These are phyloP conservation scores for Gryllus longicercus DNA, from an alignment of 2,888 invertebrate species.

Conservation along the genomic window DNA sequence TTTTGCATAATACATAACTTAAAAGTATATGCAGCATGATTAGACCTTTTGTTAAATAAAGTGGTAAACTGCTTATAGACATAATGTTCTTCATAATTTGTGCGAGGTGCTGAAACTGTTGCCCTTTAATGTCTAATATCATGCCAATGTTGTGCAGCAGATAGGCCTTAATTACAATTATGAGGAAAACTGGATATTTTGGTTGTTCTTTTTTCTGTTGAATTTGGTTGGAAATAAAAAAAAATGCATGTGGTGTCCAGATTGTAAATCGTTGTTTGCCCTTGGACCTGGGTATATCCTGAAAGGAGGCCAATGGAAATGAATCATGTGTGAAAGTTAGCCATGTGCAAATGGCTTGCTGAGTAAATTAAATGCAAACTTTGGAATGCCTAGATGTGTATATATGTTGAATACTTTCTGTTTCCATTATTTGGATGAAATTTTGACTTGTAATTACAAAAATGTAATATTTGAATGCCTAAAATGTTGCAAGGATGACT, in stretches of 20 bases:
- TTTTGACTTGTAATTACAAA: background rate
- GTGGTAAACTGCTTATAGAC: constrained; percentile 3
- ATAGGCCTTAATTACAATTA: constrained; percentile 30
- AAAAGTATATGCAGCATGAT: constrained; percentile 31
- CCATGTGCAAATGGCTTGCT: background rate
- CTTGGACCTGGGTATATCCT: background rate
- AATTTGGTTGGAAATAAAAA: constrained; percentile 33
- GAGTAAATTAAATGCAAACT: background rate
- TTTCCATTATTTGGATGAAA: background rate
- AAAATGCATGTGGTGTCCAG: constrained; percentile 30
- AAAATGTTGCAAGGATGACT: background rate
- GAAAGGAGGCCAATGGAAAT: background rate
- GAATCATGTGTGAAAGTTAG: background rate
- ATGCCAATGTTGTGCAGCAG: constrained; percentile 29
- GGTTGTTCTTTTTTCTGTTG: constrained; percentile 29
- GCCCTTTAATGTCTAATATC: constrained; percentile 28
- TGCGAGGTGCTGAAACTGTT: constrained; percentile 30
- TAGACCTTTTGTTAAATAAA: constrained; percentile 22
- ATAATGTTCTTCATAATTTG: constrained; percentile 24
- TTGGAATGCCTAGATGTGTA: constrained; percentile 1
- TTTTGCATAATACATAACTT: constrained; percentile 30
- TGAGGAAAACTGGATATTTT: constrained; percentile 31
- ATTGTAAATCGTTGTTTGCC: constrained; percentile 4
- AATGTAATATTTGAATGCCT: background rate
- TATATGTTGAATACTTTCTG: background rate